Conservation (phyloP, 2,888 invertebrate genomes). For the Caenorhabditis doughertyi region DNA sequence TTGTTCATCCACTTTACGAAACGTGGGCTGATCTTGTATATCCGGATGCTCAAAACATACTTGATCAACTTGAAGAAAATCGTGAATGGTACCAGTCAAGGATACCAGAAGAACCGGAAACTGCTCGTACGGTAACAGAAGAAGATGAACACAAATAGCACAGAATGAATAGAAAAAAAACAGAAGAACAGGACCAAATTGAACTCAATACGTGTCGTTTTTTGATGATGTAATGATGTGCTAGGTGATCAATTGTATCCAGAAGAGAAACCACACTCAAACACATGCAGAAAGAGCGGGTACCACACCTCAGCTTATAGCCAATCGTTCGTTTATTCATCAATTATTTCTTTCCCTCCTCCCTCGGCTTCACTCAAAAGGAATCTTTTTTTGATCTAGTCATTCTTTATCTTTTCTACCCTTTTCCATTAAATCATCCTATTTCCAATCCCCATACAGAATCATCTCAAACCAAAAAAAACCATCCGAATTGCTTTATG, state of each 20-base stretch:
- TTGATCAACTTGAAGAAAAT: slow-evolving; percentile 98
- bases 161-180: not conserved
- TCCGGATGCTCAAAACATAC: slow-evolving; percentile 97
- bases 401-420: not conserved
- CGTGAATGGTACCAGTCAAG: slow-evolving; percentile 84
- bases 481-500: slow-evolving; percentile 54
- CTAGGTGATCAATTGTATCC: slow-evolving; percentile 42
- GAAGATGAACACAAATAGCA: slow-evolving; percentile 47
- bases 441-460: slow-evolving; percentile 6
- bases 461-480: slow-evolving; percentile 45
- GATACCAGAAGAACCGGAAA: slow-evolving; percentile 79
- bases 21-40: slow-evolving; percentile 99
- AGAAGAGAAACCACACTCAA: slow-evolving; percentile 1
- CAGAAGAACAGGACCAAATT: slow-evolving; percentile 39
- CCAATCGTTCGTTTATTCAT: slow-evolving; percentile 18
- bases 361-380: not conserved
- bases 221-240: slow-evolving; percentile 37
- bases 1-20: slow-evolving; percentile 99
- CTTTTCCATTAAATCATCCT: not conserved
- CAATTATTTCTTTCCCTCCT: slow-evolving; percentile 14
- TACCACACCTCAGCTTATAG: slow-evolving; percentile 51
- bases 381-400: slow-evolving; percentile 16
- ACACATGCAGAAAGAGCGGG: slow-evolving; percentile 36
- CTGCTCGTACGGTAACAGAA: slow-evolving; percentile 63
- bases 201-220: slow-evolving; percentile 50